These are phyloP conservation scores for Meliscaeva auricollis DNA, from an alignment of 2,888 invertebrate genomes.

Conservation along the genomic window DNA sequence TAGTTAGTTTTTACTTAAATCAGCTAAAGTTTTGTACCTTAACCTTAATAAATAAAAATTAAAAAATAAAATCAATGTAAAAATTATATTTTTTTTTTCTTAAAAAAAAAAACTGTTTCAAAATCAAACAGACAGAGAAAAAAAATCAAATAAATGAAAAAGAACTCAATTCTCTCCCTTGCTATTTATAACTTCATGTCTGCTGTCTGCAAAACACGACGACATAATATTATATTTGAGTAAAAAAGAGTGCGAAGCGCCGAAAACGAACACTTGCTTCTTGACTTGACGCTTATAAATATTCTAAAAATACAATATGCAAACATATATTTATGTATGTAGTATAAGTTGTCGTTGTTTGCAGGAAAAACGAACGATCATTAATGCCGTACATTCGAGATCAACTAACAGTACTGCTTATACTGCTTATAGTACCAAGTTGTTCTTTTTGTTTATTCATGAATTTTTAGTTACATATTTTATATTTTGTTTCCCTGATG, in stretches of 20 bases:
- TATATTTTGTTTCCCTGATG: conserved; percentile 43
- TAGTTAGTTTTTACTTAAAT: too few relatives aligned
- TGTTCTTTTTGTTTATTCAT: conserved; percentile 29
- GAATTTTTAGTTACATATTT: conserved; percentile 29
- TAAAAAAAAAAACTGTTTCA: conserved; percentile 12
- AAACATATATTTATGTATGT: conserved; percentile 1
- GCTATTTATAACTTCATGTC: conserved; percentile 69
- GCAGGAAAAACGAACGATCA: conserved; percentile 64
- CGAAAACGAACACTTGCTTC: conserved; percentile 74
- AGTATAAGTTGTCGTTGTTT: conserved; percentile 32
- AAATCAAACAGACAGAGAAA: conserved; percentile 14
- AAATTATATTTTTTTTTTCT: not conserved
- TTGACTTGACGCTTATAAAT: conserved; percentile 55
- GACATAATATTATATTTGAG: conserved; percentile 49
- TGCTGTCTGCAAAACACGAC: conserved; percentile 71
- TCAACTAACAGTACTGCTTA: not conserved
- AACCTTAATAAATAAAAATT: not conserved
- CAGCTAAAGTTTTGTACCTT: too few relatives aligned
- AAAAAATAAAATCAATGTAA: not conserved
- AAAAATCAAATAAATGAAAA: too few relatives aligned
- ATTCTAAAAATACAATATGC: conserved; percentile 68
- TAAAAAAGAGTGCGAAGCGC: conserved; percentile 55
- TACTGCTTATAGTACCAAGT: not conserved
- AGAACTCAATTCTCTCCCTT: conserved; percentile 30
- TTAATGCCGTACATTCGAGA: conserved; percentile 62